These are phyloP conservation scores for Scartelaos histophorus DNA, from an alignment of 2,113 vertebrate species.

Conservation along the genomic window DNA sequence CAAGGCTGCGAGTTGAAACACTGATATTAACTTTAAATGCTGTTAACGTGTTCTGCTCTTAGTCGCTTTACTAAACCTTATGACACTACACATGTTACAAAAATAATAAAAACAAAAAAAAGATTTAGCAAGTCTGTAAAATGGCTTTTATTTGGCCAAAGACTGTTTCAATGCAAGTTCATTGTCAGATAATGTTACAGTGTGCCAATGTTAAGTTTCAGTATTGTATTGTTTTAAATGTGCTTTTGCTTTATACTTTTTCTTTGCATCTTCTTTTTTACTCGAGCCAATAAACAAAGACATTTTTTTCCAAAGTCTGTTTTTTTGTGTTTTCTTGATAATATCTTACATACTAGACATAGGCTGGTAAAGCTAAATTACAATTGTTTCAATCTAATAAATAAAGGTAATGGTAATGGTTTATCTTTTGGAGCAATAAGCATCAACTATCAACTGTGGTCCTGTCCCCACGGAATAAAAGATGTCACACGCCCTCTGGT, in stretches of 20 bases:
- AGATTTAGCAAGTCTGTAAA: neutral
- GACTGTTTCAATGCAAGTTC: conserved; percentile 20
- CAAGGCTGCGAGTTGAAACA: conserved; percentile 57
- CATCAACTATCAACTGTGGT: too few species aligned
- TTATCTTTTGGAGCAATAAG: too few species aligned
- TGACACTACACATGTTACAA: neutral
- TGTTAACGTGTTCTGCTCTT: conserved; percentile 42
- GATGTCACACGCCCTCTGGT: too few species aligned
- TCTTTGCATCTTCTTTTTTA: conserved; percentile 56
- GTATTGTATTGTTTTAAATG: conserved; percentile 53
- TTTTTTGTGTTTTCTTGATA: neutral
- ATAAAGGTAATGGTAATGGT: too few species aligned
- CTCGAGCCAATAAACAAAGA: conserved; percentile 74
- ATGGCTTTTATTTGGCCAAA: neutral
- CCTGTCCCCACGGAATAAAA: too few species aligned
- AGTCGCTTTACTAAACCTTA: conserved; percentile 49
- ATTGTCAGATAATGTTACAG: conserved; percentile 21
- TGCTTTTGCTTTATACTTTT: conserved; percentile 48
- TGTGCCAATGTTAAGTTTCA: conserved; percentile 47
- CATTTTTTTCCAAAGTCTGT: conserved; percentile 30
- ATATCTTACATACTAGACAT: neutral
- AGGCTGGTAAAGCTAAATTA: too few species aligned
- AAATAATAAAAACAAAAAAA: neutral
- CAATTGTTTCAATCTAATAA: too few species aligned
- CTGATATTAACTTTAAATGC: neutral